These are phyloP conservation scores for Pelobates fuscus DNA, from an alignment of 2,113 vertebrate genomes.

Conservation along the genomic window DNA sequence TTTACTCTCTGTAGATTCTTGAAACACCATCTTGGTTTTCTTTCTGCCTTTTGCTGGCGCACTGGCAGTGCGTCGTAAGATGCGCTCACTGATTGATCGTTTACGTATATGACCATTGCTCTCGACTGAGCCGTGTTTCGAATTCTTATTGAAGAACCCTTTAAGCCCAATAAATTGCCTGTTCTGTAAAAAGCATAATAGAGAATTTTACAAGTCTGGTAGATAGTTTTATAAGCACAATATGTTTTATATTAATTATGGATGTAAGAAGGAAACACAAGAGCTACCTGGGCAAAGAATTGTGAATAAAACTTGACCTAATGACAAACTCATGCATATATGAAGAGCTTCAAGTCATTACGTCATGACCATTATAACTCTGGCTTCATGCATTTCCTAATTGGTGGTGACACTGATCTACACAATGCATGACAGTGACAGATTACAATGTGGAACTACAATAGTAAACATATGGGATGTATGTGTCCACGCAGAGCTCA, in stretches of 20 bases:
- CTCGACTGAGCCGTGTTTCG: conserved; percentile 77
- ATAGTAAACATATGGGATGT: conserved; percentile 42
- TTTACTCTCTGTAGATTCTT: conserved; percentile 78
- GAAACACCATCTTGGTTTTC: conserved; percentile 86
- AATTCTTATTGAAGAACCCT: conserved; percentile 86
- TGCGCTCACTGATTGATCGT: conserved; percentile 84
- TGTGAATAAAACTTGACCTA: conserved; percentile 50
- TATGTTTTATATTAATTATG: conserved; percentile 44
- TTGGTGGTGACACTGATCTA: conserved; percentile 49
- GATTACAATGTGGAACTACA: conserved; percentile 7
- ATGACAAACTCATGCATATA: conserved; percentile 65
- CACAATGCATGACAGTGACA: conserved; percentile 41
- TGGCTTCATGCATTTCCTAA: conserved; percentile 48
- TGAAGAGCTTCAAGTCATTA: conserved; percentile 50
- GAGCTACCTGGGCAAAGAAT: conserved; percentile 30
- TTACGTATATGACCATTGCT: conserved; percentile 72
- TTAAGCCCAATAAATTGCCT: conserved; percentile 90
- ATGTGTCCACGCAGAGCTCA: conserved; percentile 56
- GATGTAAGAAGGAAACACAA: conserved; percentile 55
- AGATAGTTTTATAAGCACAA: neutral
- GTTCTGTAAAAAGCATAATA: conserved; percentile 66
- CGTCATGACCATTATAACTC: conserved; percentile 56
- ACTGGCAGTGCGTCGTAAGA: conserved; percentile 91
- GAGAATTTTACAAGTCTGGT: neutral
- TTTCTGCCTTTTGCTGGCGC: conserved; percentile 93